Evolutionary conservation across 2,113 vertebrate genomes (phyloP), one percentile per base, ranked within the genome.

Genomic region (Todiramphus saurophagus): DNA sequence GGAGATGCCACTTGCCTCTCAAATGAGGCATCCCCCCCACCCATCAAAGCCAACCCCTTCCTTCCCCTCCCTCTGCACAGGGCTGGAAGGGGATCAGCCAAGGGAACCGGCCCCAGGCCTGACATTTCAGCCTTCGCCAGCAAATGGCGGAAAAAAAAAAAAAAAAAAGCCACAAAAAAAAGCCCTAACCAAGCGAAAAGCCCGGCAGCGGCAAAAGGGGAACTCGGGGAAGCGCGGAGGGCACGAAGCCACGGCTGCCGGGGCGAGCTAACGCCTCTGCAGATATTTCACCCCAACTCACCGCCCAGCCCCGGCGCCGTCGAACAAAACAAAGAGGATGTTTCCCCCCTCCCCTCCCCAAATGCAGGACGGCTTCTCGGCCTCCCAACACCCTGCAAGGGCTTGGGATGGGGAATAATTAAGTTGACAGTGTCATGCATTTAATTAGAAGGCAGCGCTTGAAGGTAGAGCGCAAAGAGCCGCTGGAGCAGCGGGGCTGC

Each of bases 171-270:
- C 48, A 13, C 13, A 10, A 28, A 77, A 60, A 84, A 81, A 84
- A 94, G 9, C 50, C 94, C 77, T 66, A 91, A 27, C 18, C 24
- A 0, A 87, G 44, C 1, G 3, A 89, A 93, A 96, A 93, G 21
- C 67, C 81, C 67, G 1, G 43, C 23, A 88, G 84, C 78, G 73
- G 78, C 78, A 64, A 96, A 97, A 95, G 51, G 74, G 87, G 96
- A 97, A 96, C 78, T 58, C 0, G 1, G 33, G 46, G 41, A 20
- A 39, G 48, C 1, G 0, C 2, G 62, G 23, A 83, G 67, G 31
- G 62, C 1, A 7, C 8, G 9, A 66, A 74, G 33, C n/a, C 33
- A 39, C 1, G 4, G n/a, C 63, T 68, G 39, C 41, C 33, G 2
- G 67, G 48, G 28, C 0, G 2, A 87, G 35, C 5, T 0, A 83